Base-by-base conservation (phyloP, 23 tunicate genomes). In the Halocynthia roretzi region DNA sequence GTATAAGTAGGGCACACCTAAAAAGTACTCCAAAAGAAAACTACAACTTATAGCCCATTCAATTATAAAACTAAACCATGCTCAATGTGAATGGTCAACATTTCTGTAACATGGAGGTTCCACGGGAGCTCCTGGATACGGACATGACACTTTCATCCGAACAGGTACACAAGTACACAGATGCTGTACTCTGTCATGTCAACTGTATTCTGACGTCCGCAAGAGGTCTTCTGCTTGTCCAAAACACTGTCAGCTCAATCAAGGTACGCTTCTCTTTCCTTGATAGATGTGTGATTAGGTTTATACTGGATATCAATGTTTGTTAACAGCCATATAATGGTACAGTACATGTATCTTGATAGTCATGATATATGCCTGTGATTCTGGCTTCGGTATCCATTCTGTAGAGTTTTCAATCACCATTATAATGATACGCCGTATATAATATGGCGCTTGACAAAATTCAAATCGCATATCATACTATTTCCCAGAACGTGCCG, bases 211-310 rank as follows among this genome's bases (percentile, higher is more conserved):
- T 92, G 52, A 72, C 58, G n/a, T 17, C 62, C 19, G 69, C 92
- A 18, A 56, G 98, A 54, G 87, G 83, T 74, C 77, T 92, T 51
- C 22, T 92, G 31, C 80, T 92, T 21, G 87, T 92, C 73, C 78
- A 83, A 66, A 92, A 80, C 82, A 62, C 75, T 15, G 70, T 83
- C n/a, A 70, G 88, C 20, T 92, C 98, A 19, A 68, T 92, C 22
- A 92, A 92, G 87, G 98, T 92, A 67, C 6, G 7, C 52, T 19
- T 9, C 15, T 22, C 4, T 31, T 31, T 31, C 44, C 44, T 4
- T 0, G 44, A 31, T 31, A 31, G 2, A 31, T 31, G 1, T 31
- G 44, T 31, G 1, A 31, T 31, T 31, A n/a, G 44, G 44, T 31
- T 31, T 31, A 31, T 0, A 31, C 44, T 31, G 1, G 44, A 31